Base-by-base conservation (phyloP, 2,888 invertebrate species). In the Chorisops tibialis region DNA sequence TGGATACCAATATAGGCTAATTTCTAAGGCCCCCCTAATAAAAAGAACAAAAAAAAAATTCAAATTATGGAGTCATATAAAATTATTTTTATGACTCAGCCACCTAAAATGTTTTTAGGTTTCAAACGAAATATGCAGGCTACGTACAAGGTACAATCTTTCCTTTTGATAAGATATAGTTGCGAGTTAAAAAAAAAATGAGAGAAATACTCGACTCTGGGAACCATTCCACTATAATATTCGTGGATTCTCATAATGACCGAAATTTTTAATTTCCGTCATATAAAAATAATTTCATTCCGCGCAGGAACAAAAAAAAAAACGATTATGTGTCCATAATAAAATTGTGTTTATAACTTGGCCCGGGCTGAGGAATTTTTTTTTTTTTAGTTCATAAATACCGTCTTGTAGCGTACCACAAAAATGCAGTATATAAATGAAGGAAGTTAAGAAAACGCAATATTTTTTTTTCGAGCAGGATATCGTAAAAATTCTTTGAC, bases 281-380 rank as follows among this genome's bases (percentile, higher is more conserved):
- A 43, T 56, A 56, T 56, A 56, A 56, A 56, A 56, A 56, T 56
- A 56, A 56, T 56, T 56, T 56, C 56, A 56, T 56, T 56, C 56
- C 18, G 56, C 43, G 43, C 43, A 56, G 43, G 56, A 43, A 30
- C n/a, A 43, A 24, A 43, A 43, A 43, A 43, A 56, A 30, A 45
- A 18, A 30, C 30, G 56, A 56, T 56, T 43, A 54, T 54, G 56
- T 56, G 45, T n/a, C 56, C 30, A 43, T 56, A 43, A 56, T 56
- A 56, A 56, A 56, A 30, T 43, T 43, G 43, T 43, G 47, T 21
- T 45, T 56, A 43, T 56, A 56, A 43, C 9, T 30, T 18, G n/a
- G 41, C 22, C 22, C 22, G 11, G 48, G 9, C 22, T 48, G 7
- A 22, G 22, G 9, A n/a, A n/a, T n/a, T n/a, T n/a, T n/a, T n/a